These are phyloP conservation scores for Cephus spinipes DNA, from an alignment of 2,888 invertebrate species.

Conservation along the genomic window DNA sequence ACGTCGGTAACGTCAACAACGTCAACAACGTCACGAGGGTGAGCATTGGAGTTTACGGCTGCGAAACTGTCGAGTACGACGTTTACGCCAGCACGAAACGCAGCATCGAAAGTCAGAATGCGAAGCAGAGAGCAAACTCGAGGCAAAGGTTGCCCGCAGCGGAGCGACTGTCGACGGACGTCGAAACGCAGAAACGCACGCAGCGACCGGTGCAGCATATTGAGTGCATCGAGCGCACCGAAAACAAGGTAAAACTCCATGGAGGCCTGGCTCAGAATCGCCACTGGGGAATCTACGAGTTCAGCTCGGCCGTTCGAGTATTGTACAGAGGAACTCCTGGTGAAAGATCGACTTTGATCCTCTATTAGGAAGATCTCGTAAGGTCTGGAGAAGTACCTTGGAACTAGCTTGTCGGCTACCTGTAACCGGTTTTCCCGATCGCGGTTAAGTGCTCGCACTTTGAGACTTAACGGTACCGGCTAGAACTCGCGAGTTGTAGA, in stretches of 20 bases:
- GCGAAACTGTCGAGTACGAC: slow-evolving; percentile 47
- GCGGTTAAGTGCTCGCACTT: slow-evolving; percentile 50
- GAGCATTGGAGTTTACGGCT: slow-evolving; percentile 62
- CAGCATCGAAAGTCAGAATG: slow-evolving; percentile 28
- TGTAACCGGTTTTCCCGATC: slow-evolving; percentile 54
- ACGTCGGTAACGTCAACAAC: slow-evolving; percentile 28
- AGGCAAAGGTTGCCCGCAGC: slow-evolving; percentile 43
- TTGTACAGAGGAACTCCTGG: no score
- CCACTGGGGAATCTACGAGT: no score
- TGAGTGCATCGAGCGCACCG: no score
- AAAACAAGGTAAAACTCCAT: no score
- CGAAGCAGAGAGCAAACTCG: slow-evolving; percentile 20
- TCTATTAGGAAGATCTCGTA: no score
- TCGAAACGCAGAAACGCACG: no score
- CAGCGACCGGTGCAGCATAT: no score
- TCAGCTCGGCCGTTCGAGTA: no score
- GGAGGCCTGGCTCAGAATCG: no score
- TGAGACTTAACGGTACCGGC: slow-evolving; percentile 46
- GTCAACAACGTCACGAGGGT: slow-evolving; percentile 44
- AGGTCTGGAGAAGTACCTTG: no score
- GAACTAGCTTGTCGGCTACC: slow-evolving; percentile 25
- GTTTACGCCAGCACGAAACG: slow-evolving; percentile 26
- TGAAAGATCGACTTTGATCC: no score
- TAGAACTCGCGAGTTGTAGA: slow-evolving; percentile 27
- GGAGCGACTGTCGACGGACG: slow-evolving; percentile 16